These are phyloP conservation scores for Drosophila sp. DNA, from an alignment of 1,140 invertebrate genomes.

Conservation along the genomic window DNA sequence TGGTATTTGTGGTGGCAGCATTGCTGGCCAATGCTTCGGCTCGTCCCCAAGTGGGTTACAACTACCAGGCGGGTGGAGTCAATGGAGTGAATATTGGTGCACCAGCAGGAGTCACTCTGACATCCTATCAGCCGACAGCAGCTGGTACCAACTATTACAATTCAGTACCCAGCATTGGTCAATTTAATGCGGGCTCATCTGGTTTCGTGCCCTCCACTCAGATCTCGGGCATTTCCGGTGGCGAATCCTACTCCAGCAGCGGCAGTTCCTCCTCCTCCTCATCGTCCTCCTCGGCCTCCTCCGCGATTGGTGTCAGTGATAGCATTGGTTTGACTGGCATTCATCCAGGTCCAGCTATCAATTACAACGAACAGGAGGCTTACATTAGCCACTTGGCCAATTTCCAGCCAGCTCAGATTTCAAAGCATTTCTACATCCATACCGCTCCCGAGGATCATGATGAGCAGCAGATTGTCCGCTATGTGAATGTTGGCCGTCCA, in stretches of 20 bases:
- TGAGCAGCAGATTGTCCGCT: conserved; percentile 82
- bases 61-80: conserved; percentile 55
- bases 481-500: conserved; percentile 83
- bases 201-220: conserved; percentile 44
- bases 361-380: conserved; percentile 84
- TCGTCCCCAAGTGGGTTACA: conserved; percentile 67
- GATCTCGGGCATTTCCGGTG: conserved; percentile 1
- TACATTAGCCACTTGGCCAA: conserved; percentile 68
- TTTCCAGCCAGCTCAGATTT: conserved; percentile 86
- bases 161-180: conserved; percentile 48
- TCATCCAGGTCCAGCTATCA: conserved; percentile 57
- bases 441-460: conserved; percentile 89
- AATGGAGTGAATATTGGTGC: conserved; percentile 34
- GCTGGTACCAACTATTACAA: conserved; percentile 76
- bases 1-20: conserved; percentile 62
- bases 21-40: conserved; percentile 40
- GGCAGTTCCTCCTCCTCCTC: not conserved
- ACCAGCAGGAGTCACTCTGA: conserved; percentile 46
- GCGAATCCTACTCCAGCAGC: not conserved
- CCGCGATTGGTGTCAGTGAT: conserved; percentile 27
- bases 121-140: conserved; percentile 75
- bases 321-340: conserved; percentile 59
- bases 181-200: conserved; percentile 23
- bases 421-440: conserved; percentile 90
- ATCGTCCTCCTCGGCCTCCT: not conserved